Evolutionary conservation across 1,140 invertebrate genomes (phyloP).

Genomic region (Dinoponera quadriceps): DNA sequence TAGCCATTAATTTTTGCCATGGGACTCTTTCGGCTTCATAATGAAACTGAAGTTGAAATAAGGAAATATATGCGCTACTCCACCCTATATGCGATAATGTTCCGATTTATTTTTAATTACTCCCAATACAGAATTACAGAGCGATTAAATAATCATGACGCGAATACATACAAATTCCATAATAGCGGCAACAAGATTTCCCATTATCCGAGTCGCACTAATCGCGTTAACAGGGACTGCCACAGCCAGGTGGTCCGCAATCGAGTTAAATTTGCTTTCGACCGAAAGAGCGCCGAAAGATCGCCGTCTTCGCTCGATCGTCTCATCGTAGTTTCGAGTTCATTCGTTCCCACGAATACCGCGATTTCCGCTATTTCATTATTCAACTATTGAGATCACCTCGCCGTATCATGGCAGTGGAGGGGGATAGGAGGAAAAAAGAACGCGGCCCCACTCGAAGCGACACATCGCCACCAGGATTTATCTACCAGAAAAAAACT

Average conservation of each 20-base stretch:
- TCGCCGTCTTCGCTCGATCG: conserved; percentile 8
- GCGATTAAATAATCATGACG: too few relatives aligned
- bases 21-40: background rate
- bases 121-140: too few relatives aligned
- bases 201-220: background rate
- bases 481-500: conserved; percentile 60
- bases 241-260: background rate
- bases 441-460: conserved; percentile 15
- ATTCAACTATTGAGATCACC: conserved; percentile 4
- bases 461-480: conserved; percentile 48
- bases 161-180: too few relatives aligned
- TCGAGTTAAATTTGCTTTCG: conserved; percentile 13
- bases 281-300: conserved; percentile 1
- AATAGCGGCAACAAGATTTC: too few relatives aligned
- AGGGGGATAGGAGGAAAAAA: background rate
- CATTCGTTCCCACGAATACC: background rate
- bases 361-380: conserved; percentile 44
- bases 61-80: background rate
- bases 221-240: background rate
- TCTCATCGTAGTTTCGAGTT: conserved; percentile 4
- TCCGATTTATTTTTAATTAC: conserved; percentile 7
- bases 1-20: background rate
- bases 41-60: background rate
- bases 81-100: too few relatives aligned
- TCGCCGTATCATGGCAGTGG: too few relatives aligned